Evolutionary conservation across 1,140 invertebrate genomes (phyloP), one percentile per base, ranked within the genome.

Genomic region (Ectropis grisescens): DNA sequence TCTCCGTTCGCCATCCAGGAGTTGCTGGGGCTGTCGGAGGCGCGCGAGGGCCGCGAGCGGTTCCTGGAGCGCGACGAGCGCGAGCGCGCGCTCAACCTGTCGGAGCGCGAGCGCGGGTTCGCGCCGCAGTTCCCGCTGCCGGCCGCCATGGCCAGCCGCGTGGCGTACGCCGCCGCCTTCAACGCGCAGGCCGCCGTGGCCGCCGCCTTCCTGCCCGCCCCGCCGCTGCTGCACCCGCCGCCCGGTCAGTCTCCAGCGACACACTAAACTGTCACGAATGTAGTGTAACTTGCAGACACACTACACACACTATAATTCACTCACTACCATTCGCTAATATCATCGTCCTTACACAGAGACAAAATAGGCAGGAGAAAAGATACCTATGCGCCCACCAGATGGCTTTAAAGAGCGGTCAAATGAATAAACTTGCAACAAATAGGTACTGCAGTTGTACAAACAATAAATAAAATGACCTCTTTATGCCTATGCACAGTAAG

Each of bases 1-100:
- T 94, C 92, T 45, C 93, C 93, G 10, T 96, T 96, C 82, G 94
- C 92, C 47, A 96, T 96, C 64, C 93, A 96, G 75, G 93, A 96
- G 83, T 85, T 96, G 48, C 83, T 96, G 53, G 93, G 93, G 1
- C 78, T 96, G 22, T 89, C 90, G 16, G 82, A 81, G 11, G 57
- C 44, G 39, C 34, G 70, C 9, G 62, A 70, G 41, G 47, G 53
- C 37, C 44, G 61, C 22, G 58, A 71, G 16, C 36, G 72, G 4
- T 65, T 66, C 53, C 55, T 74, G 33, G 67, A 52, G 39, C 33
- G 39, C 33, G 40, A 58, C 14, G 61, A 67, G 22, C 35, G 53
- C 0, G 65, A 70, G 9, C 25, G 72, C 11, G 67, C 70, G 11
- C 41, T 72, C 25, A 65, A 70, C 33, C 37, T 75, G 43, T 60